Evolutionary conservation across 2,113 vertebrate species (phyloP), one percentile per base, ranked within the genome.

Genomic region (Gymnogyps californianus): DNA sequence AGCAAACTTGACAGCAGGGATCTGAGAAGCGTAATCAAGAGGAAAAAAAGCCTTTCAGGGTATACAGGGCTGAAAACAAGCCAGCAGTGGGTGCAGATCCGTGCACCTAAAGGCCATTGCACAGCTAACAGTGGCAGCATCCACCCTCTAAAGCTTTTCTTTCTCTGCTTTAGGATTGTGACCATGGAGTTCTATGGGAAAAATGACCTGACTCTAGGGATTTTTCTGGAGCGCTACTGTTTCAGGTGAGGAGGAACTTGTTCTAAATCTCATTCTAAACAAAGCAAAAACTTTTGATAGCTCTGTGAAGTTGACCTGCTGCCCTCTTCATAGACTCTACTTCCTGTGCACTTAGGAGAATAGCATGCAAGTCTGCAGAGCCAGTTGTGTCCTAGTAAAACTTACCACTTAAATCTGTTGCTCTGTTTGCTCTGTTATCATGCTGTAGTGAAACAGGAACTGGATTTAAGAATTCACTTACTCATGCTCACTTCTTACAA

Each of bases 141-240:
- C 42, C 46, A 26, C 25, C 17, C 51, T 55, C 54, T 80, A 84
- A 87, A 89, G 44, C 57, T 95, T 89, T 78, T 76, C 5, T 44
- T 32, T 84, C 34, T 90, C 54, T 96, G 74, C 83, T 90, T 96
- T 98, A 99, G 99, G 99, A 99, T 99, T 89, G 99, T 99, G 87
- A 99, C 99, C 7, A 99, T 99, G 99, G 99, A 99, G 87, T 99
- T 99, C 96, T 99, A 99, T 86, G 99, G 99, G 22, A 99, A 99
- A 98, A 99, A 99, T 89, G 99, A 99, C 93, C 98, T 99, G 78
- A 99, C 99, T 16, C 98, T 99, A 36, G 99, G 99, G 14, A 98
- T 99, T 59, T 99, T 99, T 98, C 96, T 99, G 97, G 99, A 99
- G 97, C 98, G 99, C 93, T 99, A 99, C 90, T 99, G 99, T 96